Base-by-base conservation (phyloP, 2,888 invertebrate species). In the Idaea straminata region DNA sequence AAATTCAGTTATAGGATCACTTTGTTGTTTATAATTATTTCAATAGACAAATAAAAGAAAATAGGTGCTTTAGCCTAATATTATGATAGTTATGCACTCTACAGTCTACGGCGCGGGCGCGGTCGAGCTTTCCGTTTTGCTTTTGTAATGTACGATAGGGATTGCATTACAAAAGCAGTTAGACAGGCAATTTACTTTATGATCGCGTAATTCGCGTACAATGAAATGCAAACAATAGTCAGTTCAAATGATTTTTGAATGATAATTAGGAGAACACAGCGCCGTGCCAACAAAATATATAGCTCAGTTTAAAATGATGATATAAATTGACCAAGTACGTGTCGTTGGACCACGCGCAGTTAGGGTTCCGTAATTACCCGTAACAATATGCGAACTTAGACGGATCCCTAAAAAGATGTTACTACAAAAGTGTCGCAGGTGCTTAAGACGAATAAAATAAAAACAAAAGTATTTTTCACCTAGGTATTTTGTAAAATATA, bases 51-150 rank as follows among this genome's bases (percentile, higher is more conserved):
- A 13, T 13, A 7, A 47, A 47, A 5, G 0, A 47, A 13, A 47
- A 47, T 47, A 47, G 47, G 47, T 47, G 47, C 47, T 10, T 3
- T 13, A 7, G 6, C 47, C 13, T n/a, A n/a, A n/a, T n/a, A 25
- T 25, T 25, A 25, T 25, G 25, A 25, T 25, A 25, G 25, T 25
- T 25, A 25, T 25, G 25, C 25, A 25, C 13, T 47, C 47, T 47
- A 47, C 47, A 47, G 47, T 35, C 58, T 34, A 35, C 25, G 10
- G 62, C 57, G 47, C 47, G 13, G 47, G n/a, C 58, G 25, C n/a
- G 13, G 10, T 57, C 57, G 47, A 57, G 62, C 57, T n/a, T 62
- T 47, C 58, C 57, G 35, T 58, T 62, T 58, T 58, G 25, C 35
- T n/a, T 35, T 36, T 58, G 58, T 35, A 35, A 58, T 62, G 13